Evolutionary conservation across 2,888 invertebrate species (phyloP), one percentile per base, ranked within the genome.

Genomic region (Agapostemon virescens): DNA sequence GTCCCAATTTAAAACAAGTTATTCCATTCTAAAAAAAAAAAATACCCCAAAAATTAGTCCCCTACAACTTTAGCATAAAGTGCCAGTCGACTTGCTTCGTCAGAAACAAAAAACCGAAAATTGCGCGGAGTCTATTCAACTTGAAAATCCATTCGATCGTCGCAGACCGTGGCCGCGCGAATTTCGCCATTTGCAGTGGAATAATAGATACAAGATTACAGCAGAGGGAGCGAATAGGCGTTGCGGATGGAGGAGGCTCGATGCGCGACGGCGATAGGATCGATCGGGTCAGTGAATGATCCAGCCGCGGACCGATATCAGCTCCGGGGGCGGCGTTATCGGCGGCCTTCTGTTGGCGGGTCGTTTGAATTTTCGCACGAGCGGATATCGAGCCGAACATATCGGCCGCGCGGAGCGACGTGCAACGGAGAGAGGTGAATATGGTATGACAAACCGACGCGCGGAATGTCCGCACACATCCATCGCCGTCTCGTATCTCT

Each of bases 281-380:
- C 87, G 83, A 87, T 83, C 87, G 77, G 74, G 68, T 69, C 76
- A 77, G 75, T 82, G 79, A 83, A 86, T 81, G 81, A 81, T 87
- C 85, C 84, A 77, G 9, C 80, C 84, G 73, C 68, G 74, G 70
- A 71, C 75, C 73, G 87, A 85, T 86, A 86, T 85, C 85, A 77
- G 85, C 80, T 2, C 84, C 84, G 79, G 80, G 80, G 79, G 66
- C 30, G 75, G 83, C 81, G 88, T 87, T 87, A 87, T 87, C 87
- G 76, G 74, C 68, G 75, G 64, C 77, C 71, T 81, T 81, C 87
- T 84, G 87, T 89, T 88, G 89, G 89, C 87, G 89, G 86, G 86
- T 86, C 90, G 89, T 90, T 90, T 89, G 89, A 90, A 90, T 90
- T 90, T 89, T 90, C 90, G 88, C 90, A 90, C 89, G 90, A 89